Base-by-base conservation (phyloP, 2,113 vertebrate species). In the Oxyruncus cristatus region DNA sequence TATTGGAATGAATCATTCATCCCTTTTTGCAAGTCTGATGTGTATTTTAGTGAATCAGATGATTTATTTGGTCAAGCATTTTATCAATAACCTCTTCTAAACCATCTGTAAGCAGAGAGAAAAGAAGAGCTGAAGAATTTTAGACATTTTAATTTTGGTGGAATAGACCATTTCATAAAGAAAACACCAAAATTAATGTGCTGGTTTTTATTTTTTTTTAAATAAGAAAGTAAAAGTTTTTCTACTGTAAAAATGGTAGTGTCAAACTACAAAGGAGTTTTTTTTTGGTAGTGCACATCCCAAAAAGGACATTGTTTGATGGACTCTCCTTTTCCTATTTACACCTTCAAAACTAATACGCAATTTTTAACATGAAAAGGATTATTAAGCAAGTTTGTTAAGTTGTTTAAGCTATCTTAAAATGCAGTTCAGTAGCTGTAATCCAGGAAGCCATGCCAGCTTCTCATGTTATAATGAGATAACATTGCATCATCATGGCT, bases 221-320 rank as follows among this genome's bases (percentile, higher is more conserved):
- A 61, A 41, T 12, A 28, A 67, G 33, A 72, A 44, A 49, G 6
- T 15, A 71, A 71, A 77, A 24, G 8, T 30, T 75, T 1, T 5
- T 20, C 9, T 55, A 33, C 12, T 75, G 8, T 33, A 73, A 71
- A 55, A 75, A 78, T 4, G 5, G 8, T 24, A 56, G 8, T 22
- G 12, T 35, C 1, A 1, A 67, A 78, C 2, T 23, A 4, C 41
- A 89, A 71, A 35, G 10, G 0, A n/a, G 1, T 0, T 22, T 72
- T n/a, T 82, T 82, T 75, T 46, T 65, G 65, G n/a, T 5, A 62
- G 27, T 24, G n/a, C 18, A 52, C 2, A 30, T 82, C 5, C 9
- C 24, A 28, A 37, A 89, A 61, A 2, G 3, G 20, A 26, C 8
- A 56, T 17, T 32, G 24, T 5, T 81, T 26, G 24, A 56, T 23